Evolutionary conservation across 2,113 vertebrate genomes (phyloP).

Genomic region (Clupea harengus): DNA sequence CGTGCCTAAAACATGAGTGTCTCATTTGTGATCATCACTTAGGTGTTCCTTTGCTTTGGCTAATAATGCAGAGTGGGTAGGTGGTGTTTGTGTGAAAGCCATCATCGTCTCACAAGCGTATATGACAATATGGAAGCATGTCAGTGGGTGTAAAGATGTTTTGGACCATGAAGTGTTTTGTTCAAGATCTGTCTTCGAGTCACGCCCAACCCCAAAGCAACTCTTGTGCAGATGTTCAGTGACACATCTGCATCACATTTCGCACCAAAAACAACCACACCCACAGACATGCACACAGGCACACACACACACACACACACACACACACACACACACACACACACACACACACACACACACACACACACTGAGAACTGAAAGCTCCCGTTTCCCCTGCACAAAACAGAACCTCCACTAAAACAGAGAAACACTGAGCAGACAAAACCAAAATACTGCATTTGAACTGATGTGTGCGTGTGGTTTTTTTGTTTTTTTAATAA

Average conservation of each 20-base stretch:
- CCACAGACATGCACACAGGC: neutral
- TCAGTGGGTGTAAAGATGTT: neutral
- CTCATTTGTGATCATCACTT: neutral
- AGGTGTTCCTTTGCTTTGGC: neutral
- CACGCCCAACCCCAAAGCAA: neutral
- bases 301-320: neutral
- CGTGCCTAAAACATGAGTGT: neutral
- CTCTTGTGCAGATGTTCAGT: neutral
- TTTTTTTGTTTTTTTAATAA: neutral
- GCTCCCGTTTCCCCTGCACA: neutral
- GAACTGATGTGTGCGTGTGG: neutral
- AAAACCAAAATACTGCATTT: neutral
- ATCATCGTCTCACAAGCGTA: neutral
- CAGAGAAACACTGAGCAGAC: neutral
- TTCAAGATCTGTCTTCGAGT: neutral
- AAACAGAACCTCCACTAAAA: neutral
- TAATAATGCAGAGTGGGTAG: neutral
- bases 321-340: neutral
- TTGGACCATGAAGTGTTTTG: neutral
- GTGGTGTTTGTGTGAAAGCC: neutral
- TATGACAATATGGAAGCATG: conserved; percentile 6
- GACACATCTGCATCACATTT: neutral
- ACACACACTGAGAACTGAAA: neutral
- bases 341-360: neutral
- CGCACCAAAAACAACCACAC: neutral